phyloP scores from a whole-genome alignment of 2,797 vertebrate species.

The Buceros bicornis region DNA sequence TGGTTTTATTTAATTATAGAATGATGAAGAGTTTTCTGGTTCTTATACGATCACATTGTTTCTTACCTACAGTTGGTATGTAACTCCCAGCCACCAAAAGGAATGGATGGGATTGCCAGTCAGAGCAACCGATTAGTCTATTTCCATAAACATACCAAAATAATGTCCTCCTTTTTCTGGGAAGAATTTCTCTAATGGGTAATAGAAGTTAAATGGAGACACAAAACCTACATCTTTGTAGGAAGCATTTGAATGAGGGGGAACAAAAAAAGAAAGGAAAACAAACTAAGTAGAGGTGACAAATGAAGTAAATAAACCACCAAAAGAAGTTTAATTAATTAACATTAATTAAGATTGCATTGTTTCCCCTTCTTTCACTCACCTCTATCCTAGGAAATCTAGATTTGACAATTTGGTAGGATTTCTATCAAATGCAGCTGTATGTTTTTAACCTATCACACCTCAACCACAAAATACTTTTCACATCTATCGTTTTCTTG shows the following conservation, averaged over 20 bases:
- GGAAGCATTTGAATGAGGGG: not conserved
- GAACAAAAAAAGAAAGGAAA: not conserved
- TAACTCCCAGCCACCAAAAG: constrained; percentile 62
- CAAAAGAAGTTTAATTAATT: not conserved
- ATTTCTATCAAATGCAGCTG: not conserved
- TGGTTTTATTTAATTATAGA: constrained; percentile 3
- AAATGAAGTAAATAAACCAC: constrained; percentile 26
- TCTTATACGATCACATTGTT: not conserved
- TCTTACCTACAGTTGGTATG: constrained; percentile 59
- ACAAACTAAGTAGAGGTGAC: constrained; percentile 35
- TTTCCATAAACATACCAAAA: constrained; percentile 58
- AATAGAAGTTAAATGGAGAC: constrained; percentile 54
- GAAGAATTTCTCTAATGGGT: constrained; percentile 55
- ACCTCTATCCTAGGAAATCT: not conserved
- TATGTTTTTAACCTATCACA: not conserved
- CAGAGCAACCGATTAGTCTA: constrained; percentile 49
- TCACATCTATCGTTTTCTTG: not conserved
- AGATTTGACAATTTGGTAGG: not conserved
- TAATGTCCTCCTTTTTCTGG: constrained; percentile 52
- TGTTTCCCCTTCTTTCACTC: not conserved
- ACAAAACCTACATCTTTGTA: constrained; percentile 50
- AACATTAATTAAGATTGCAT: not conserved
- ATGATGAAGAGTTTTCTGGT: constrained; percentile 2
- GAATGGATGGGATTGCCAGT: constrained; percentile 58
- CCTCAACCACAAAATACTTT: not conserved